Evolutionary conservation across 2,113 vertebrate species (phyloP), one percentile per base, ranked within the genome.

Genomic region (Tachycineta bicolor): DNA sequence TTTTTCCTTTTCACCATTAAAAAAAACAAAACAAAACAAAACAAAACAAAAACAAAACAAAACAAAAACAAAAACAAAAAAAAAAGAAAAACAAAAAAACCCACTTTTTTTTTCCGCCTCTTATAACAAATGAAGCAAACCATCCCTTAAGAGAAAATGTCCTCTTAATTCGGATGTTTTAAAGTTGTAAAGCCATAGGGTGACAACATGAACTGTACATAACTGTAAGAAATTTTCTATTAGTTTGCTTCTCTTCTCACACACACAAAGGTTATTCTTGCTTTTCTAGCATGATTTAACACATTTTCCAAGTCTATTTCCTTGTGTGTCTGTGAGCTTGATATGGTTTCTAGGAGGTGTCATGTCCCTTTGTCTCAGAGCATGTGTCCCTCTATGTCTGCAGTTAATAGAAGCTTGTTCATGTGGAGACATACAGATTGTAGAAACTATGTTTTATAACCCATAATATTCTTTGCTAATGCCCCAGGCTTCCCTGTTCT

Each of bases 131-230:
- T 4, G 4, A 77, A 68, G 5, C 15, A 81, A 82, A 46, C 5
- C 4, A 56, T 16, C 4, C 12, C 10, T 46, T 14, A 50, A 15
- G 12, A 20, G 59, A 69, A 69, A 70, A 50, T 12, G 6, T n/a
- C 29, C 11, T 8, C 22, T 64, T 69, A 89, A 55, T 19, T 29
- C 10, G 58, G 11, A 10, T 34, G 34, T 3, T 25, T 44, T 78
- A 24, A 74, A 75, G 14, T 65, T 60, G 4, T 33, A 43, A 19
- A 31, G 10, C 8, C 21, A 6, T 18, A 4, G 9, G 13, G 4
- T 0, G 0, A 53, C 24, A 69, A 18, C 10, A 10, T 22, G 13
- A 53, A 20, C 6, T 63, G 10, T 21, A 44, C 14, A 21, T 15
- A 70, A 41, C 6, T 65, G 6, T 11, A n/a, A 52, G 29, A 47